phyloP scores from a whole-genome alignment of 2,888 invertebrate species.

The Matsumyia berberina region DNA sequence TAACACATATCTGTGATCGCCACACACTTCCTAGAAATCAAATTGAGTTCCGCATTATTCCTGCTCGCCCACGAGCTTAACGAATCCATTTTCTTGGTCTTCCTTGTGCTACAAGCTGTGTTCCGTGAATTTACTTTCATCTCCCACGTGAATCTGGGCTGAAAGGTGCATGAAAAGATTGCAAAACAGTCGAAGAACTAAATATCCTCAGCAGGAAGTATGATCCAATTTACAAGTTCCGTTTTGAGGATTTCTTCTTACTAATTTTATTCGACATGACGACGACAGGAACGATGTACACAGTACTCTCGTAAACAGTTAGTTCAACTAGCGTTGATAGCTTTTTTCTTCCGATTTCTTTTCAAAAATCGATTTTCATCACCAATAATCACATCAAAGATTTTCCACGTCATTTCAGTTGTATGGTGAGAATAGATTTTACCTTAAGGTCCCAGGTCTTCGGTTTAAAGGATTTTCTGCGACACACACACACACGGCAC shows the following conservation, averaged over 20 bases:
- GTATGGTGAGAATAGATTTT: slow-evolving; percentile 59
- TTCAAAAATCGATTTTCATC: slow-evolving; percentile 61
- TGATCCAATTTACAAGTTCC: slow-evolving; percentile 29
- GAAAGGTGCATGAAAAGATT: slow-evolving; percentile 5
- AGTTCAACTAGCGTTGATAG: neutral
- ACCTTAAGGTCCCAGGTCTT: slow-evolving; percentile 19
- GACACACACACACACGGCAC: slow-evolving; percentile 1
- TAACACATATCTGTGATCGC: no score
- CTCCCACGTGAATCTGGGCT: neutral
- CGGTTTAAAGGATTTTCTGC: slow-evolving; percentile 3
- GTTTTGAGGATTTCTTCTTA: slow-evolving; percentile 24
- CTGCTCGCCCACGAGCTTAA: neutral
- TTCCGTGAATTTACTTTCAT: slow-evolving; percentile 15
- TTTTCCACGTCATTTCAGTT: slow-evolving; percentile 65
- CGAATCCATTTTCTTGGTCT: neutral
- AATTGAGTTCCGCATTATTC: slow-evolving; percentile 16
- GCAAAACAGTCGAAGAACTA: slow-evolving; percentile 12
- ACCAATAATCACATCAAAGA: slow-evolving; percentile 61
- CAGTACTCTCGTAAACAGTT: neutral
- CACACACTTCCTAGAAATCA: neutral
- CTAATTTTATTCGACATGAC: neutral
- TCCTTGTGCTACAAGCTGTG: neutral
- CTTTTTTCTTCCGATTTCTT: no score
- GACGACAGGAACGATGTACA: neutral
- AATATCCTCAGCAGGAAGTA: slow-evolving; percentile 27